Evolutionary conservation across 2,797 vertebrate species (phyloP).

Genomic region (Chelonia mydas): DNA sequence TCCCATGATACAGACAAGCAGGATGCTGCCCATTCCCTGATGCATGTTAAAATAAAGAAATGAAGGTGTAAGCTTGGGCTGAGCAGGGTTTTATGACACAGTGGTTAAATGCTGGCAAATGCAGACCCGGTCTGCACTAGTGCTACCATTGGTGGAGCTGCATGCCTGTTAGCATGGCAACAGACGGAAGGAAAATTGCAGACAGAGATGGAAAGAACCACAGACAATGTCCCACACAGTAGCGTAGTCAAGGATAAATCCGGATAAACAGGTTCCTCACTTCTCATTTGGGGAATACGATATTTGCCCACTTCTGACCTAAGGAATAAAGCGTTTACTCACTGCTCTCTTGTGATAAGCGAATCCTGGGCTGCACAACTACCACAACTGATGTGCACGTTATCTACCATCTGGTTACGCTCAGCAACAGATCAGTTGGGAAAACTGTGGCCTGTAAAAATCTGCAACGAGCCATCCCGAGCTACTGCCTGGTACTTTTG

Average conservation of each 20-base stretch:
- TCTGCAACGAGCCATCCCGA: neutral
- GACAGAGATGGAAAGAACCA: neutral
- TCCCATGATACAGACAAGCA: conserved; percentile 63
- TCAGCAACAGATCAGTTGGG: neutral
- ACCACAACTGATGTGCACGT: neutral
- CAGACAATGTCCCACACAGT: neutral
- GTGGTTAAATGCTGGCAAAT: neutral
- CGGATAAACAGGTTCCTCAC: neutral
- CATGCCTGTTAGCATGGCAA: neutral
- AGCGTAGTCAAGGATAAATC: neutral
- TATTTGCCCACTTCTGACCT: neutral
- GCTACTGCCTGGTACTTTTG: neutral
- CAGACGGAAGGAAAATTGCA: neutral
- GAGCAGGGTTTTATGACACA: neutral
- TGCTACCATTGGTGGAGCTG: neutral
- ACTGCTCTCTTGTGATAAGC: neutral
- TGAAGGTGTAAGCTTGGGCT: neutral
- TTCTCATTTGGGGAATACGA: neutral
- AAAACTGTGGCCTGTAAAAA: neutral
- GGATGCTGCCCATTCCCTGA: conserved; percentile 13
- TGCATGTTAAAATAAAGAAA: conserved; percentile 24
- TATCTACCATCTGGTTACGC: neutral
- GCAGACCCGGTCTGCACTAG: neutral
- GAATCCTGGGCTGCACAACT: neutral
- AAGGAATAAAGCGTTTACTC: neutral